A percentile compares a stretch with the other conserved stretches of the same genome.
Conservation (phyloP, 2,113 vertebrate species). For the Willisornis vidua region DNA sequence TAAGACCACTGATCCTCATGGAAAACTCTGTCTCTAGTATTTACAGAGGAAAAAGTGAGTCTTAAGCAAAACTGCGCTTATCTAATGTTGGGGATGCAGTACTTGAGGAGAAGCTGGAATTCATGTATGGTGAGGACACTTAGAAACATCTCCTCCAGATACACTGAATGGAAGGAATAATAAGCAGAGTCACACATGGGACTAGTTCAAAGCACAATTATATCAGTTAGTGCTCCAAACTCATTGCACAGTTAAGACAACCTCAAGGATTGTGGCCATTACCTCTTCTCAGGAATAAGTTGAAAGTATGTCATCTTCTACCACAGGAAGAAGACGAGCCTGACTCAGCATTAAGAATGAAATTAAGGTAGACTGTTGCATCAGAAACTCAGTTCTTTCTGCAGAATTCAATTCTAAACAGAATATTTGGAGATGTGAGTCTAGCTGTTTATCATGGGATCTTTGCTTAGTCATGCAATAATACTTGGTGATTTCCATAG, state of each 20-base stretch:
- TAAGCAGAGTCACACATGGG: not conserved
- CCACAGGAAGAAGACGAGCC: not conserved
- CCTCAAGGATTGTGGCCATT: not conserved
- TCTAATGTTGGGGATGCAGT: not conserved
- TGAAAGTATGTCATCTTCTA: not conserved
- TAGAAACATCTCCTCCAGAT: not conserved
- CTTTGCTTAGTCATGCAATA: not conserved
- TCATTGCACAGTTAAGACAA: not conserved
- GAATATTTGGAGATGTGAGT: not conserved
- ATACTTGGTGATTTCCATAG: not conserved
- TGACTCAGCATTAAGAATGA: not conserved
- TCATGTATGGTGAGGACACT: not conserved
- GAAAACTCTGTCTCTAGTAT: not conserved
- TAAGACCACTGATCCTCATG: rapidly evolving
- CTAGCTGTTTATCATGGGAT: not conserved
- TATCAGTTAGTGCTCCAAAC: not conserved
- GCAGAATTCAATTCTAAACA: not conserved
- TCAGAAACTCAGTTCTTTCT: not conserved
- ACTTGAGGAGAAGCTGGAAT: not conserved
- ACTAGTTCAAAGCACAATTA: not conserved
- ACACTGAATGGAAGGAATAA: not conserved
- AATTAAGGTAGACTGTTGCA: not conserved
- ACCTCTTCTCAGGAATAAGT: not conserved
- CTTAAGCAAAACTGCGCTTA: not conserved
- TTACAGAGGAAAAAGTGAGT: not conserved